Conservation (phyloP, 2,797 vertebrate species). For the Tachyglossus aculeatus region DNA sequence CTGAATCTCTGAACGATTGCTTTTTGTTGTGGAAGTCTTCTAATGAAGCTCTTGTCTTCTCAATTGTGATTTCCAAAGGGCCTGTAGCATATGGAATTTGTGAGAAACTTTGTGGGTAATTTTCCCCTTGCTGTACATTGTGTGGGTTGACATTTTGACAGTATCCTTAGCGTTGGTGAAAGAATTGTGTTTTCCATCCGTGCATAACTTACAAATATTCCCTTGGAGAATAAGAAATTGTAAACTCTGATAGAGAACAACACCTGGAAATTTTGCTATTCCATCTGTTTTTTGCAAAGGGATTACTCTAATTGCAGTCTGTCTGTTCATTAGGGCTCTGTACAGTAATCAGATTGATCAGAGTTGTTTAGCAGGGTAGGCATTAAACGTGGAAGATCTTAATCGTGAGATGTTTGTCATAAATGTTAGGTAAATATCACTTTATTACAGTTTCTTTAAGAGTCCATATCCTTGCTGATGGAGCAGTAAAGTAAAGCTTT, state of each 20-base stretch:
- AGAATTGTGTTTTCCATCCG: background rate
- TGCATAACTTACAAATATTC: background rate
- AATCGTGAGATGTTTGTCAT: background rate
- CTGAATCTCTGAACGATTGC: background rate
- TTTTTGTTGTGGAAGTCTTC: background rate
- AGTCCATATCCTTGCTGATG: background rate
- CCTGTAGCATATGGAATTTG: background rate
- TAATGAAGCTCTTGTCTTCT: background rate
- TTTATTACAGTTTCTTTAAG: background rate
- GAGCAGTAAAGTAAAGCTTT: background rate
- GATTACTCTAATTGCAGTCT: background rate
- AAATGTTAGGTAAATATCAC: background rate
- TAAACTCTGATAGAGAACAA: background rate
- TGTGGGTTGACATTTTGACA: background rate
- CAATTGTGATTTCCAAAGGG: background rate
- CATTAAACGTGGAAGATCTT: background rate
- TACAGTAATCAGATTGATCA: background rate
- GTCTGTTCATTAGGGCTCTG: background rate
- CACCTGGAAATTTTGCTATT: background rate
- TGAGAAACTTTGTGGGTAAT: background rate
- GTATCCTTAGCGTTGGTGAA: background rate
- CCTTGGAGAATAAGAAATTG: background rate
- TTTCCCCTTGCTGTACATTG: background rate
- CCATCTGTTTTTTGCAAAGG: background rate
- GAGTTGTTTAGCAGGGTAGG: fast-evolving